phyloP scores from a whole-genome alignment of 2,113 vertebrate species.

The Odobenus rosmarus region DNA sequence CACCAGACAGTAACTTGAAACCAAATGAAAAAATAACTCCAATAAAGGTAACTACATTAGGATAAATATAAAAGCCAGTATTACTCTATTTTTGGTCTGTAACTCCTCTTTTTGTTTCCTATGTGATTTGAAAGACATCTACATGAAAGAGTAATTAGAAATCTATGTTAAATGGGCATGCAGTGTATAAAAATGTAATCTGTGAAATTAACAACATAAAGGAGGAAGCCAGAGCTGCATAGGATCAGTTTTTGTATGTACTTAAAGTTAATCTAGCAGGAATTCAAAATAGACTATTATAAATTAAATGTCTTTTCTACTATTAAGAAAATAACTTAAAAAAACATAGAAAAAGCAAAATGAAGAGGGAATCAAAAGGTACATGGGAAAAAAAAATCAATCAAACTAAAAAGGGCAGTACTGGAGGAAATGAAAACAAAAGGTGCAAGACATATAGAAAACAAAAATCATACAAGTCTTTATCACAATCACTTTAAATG shows the following conservation, averaged over 20 bases:
- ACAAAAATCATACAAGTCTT: neutral
- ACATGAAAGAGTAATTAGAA: neutral
- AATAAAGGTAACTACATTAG: neutral
- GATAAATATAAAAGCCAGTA: neutral
- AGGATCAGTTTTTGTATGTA: neutral
- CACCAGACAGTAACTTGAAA: neutral
- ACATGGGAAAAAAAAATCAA: neutral
- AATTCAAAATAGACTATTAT: neutral
- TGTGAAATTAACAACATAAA: neutral
- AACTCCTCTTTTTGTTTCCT: neutral
- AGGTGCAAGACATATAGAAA: neutral
- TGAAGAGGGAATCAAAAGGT: neutral
- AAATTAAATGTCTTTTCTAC: neutral
- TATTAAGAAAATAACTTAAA: neutral
- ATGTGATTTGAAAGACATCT: neutral
- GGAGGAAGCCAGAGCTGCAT: neutral
- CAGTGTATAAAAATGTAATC: neutral
- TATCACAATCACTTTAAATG: neutral
- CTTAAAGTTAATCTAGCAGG: neutral
- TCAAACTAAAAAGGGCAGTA: neutral
- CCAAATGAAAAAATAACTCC: neutral
- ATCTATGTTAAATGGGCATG: neutral
- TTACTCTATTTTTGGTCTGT: neutral
- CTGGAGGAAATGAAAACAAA: neutral
- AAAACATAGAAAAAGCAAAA: neutral